These are phyloP conservation scores for Ophraella communa DNA, from an alignment of 2,888 invertebrate species.

Conservation along the genomic window DNA sequence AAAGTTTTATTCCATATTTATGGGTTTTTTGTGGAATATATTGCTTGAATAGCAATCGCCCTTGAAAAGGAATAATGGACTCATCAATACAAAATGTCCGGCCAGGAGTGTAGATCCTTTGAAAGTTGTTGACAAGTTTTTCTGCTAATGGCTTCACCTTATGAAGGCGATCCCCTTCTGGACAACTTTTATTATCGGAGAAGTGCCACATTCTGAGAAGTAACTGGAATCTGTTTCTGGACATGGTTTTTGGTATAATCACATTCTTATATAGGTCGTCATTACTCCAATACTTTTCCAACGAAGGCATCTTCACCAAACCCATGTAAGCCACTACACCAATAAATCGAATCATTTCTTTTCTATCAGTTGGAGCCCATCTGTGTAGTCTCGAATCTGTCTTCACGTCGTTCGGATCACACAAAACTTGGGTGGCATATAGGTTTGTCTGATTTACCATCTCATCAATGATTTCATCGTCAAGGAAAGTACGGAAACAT, in stretches of 20 bases:
- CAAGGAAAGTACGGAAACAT: background rate
- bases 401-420: slow-evolving; percentile 6
- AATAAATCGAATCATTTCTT: slow-evolving; percentile 30
- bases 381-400: slow-evolving; percentile 16
- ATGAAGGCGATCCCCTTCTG: slow-evolving; percentile 36
- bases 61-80: slow-evolving; percentile 43
- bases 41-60: slow-evolving; percentile 42
- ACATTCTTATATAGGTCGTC: slow-evolving; percentile 16
- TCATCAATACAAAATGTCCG: slow-evolving; percentile 44
- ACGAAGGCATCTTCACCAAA: slow-evolving; percentile 13
- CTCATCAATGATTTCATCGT: background rate
- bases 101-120: slow-evolving; percentile 37
- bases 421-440: slow-evolving; percentile 28
- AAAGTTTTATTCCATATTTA: slow-evolving; percentile 46
- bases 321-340: slow-evolving; percentile 33
- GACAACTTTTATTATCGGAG: slow-evolving; percentile 40
- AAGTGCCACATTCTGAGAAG: slow-evolving; percentile 38
- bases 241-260: slow-evolving; percentile 15
- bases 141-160: slow-evolving; percentile 40
- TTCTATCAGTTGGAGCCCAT: slow-evolving; percentile 25
- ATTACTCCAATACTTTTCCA: slow-evolving; percentile 32
- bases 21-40: slow-evolving; percentile 43
- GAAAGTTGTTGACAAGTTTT: slow-evolving; percentile 32
- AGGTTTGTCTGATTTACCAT: slow-evolving; percentile 14
- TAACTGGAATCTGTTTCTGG: slow-evolving; percentile 22